Base-by-base conservation (phyloP, 2,113 vertebrate genomes). In the Sinocyclocheilus anshuiensis region DNA sequence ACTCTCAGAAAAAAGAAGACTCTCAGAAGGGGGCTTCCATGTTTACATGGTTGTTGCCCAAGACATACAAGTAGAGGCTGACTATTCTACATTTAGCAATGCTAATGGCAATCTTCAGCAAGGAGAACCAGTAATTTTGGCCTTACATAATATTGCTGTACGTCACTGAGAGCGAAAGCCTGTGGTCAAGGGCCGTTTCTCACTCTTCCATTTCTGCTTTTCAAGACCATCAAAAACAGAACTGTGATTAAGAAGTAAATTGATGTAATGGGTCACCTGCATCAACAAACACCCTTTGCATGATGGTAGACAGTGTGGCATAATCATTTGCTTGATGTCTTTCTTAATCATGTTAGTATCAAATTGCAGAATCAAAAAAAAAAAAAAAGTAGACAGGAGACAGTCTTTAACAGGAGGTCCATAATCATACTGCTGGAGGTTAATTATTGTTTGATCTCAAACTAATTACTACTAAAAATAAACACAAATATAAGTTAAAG, bases 181-280 rank as follows among this genome's bases (percentile, higher is more conserved):
- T 81, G 59, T 81, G 78, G 6, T 5, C 55, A 45, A 12, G 10
- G 18, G 22, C n/a, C 36, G 13, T 81, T 81, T 12, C n/a, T 79
- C n/a, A 3, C 39, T 48, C 22, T 45, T 39, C n/a, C 7, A 26
- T 65, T 81, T 65, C 78, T 81, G 57, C 78, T 48, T 81, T 81
- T 80, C 22, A 29, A 78, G 76, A 20, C 50, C 76, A 77, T 29
- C n/a, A 77, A 4, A 59, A 78, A 9, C 26, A 59, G 77, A 78
- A 78, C 29, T 78, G 29, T 59, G 29, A 39, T 78, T 36, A 59
- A 4, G 12, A 22, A 4, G 53, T 4, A 59, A 78, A 59, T 10
- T 36, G 18, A 18, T 76, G n/a, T 15, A 76, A 48, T 76, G 74
- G 42, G 74, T 20, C 4, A 24, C 6, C 48, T 76, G 11, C n/a